Evolutionary conservation across 2,797 vertebrate genomes (phyloP).

Genomic region (Cirrhinus molitorella): DNA sequence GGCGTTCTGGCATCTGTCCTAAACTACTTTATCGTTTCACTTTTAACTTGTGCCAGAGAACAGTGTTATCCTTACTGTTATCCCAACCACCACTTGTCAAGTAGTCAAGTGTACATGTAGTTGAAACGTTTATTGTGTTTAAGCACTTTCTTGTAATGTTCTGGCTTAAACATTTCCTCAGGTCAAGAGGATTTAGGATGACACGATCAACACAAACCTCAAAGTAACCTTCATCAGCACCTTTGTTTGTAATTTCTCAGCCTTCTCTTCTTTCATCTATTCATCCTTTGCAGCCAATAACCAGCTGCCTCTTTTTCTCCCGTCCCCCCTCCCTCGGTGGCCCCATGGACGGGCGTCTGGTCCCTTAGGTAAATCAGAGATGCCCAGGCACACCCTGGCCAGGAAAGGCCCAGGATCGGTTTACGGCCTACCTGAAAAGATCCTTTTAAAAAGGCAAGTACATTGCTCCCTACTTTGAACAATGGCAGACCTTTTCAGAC

Average conservation of each 20-base stretch:
- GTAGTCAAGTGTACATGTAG: background rate
- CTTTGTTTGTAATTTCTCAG: conserved; percentile 82
- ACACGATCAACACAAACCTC: conserved; percentile 73
- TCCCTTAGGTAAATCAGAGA: conserved; percentile 81
- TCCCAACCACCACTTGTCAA: conserved; percentile 15
- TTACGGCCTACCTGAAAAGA: conserved; percentile 81
- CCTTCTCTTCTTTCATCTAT: conserved; percentile 77
- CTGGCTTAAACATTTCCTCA: background rate
- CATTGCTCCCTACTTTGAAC: conserved; percentile 68
- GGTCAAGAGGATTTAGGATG: conserved; percentile 51
- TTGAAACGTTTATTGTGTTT: background rate
- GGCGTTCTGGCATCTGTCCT: conserved; percentile 8
- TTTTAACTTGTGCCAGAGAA: conserved; percentile 31
- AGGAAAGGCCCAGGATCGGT: conserved; percentile 77
- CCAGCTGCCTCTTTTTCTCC: conserved; percentile 62
- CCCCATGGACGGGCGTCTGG: conserved; percentile 50
- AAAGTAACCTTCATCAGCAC: conserved; percentile 69
- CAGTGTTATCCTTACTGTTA: background rate
- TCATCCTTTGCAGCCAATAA: conserved; percentile 61
- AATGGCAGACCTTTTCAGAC: conserved; percentile 71
- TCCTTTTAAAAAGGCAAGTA: conserved; percentile 68
- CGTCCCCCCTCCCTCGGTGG: conserved; percentile 24
- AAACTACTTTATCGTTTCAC: conserved; percentile 2
- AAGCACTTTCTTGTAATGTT: background rate
- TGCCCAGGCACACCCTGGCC: conserved; percentile 72